Conservation (phyloP, 2,888 invertebrate genomes). For the Mechanitis messenoides region DNA sequence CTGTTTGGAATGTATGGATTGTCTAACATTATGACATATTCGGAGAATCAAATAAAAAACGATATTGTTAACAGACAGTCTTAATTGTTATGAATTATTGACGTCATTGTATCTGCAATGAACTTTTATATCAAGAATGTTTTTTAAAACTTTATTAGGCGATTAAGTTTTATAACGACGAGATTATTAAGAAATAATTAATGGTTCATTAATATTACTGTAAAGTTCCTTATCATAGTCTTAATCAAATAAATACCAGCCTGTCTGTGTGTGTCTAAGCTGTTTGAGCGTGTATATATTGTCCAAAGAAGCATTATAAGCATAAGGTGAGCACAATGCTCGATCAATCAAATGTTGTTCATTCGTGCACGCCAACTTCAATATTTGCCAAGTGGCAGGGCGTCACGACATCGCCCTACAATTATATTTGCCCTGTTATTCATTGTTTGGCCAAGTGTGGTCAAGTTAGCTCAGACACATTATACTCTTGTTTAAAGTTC, state of each 20-base stretch:
- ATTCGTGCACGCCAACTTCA: constrained; percentile 55
- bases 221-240: too few relatives aligned
- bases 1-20: constrained; percentile 57
- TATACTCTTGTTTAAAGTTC: constrained; percentile 44
- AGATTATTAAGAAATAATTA: not conserved
- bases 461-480: constrained; percentile 32
- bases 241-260: too few relatives aligned
- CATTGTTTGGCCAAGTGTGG: constrained; percentile 58
- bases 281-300: not conserved
- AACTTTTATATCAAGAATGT: not conserved
- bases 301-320: constrained; percentile 21
- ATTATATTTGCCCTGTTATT: constrained; percentile 66
- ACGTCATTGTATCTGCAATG: too few relatives aligned
- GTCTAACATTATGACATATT: constrained; percentile 28
- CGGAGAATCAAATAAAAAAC: constrained; percentile 18
- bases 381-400: constrained; percentile 59
- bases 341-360: constrained; percentile 72
- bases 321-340: constrained; percentile 42
- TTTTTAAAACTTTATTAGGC: not conserved
- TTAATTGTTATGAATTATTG: too few relatives aligned
- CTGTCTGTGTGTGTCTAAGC: constrained; percentile 5
- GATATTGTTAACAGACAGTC: not conserved
- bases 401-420: constrained; percentile 53
- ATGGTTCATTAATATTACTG: too few relatives aligned
- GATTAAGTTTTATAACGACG: not conserved